Evolutionary conservation across 1,140 invertebrate genomes (phyloP), one percentile per base, ranked within the genome.

Genomic region (Spodoptera litura): DNA sequence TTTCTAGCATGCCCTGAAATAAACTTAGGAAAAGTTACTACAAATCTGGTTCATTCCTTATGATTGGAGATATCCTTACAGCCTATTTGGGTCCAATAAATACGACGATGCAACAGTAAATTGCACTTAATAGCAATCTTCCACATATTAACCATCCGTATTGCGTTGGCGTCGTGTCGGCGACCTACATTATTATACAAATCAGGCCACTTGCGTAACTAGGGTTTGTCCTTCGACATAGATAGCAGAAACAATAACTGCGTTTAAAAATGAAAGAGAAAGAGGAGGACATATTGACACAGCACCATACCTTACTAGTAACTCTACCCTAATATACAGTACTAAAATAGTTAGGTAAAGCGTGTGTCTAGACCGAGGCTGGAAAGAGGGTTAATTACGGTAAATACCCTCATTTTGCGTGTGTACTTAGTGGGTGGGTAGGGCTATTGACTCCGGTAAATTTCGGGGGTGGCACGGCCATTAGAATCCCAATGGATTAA

Each of bases 121-220:
- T 75, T 75, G 59, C 58, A 44, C 20, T 71, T 71, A 71, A 71
- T 58, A 27, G 38, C 49, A 51, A 20, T 62, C 27, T 62, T 75
- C 58, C 27, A 64, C 56, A 64, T 3, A 38, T 73, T 64, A 64
- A 31, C 58, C 49, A 62, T 52, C n/a, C 38, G 25, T 75, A 75
- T 61, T 75, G 73, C 25, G 35, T 62, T 31, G 76, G 84, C 84
- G 84, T 79, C 80, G 70, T 72, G 62, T 27, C 64, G 81, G 58
- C 77, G 85, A 84, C 84, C 83, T 79, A 85, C 81, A 83, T 75
- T 62, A 62, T 75, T 75, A 75, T 44, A 62, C 58, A 59, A 85
- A 83, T 84, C 81, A 81, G 84, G 81, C 68, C 83, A 82, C 78
- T 84, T 87, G 78, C 84, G 79, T 85, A 84, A 86, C 66, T 80